phyloP scores from a whole-genome alignment of 1,140 invertebrate species.

The Polypedilum pembai region DNA sequence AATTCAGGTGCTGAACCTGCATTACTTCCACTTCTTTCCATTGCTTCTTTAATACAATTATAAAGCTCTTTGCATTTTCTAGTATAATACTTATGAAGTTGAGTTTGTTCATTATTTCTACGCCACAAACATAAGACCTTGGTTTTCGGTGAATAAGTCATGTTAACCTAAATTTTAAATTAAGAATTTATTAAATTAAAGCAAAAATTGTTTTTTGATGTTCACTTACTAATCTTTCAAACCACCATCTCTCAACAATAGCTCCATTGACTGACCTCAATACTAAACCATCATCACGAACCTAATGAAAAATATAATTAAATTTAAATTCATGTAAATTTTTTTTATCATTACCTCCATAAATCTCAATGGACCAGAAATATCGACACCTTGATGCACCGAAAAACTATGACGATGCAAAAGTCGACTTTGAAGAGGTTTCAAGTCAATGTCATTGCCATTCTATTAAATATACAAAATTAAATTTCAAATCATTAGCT shows the following conservation, averaged over 20 bases:
- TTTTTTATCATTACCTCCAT: slow-evolving; percentile 75
- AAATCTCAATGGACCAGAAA: slow-evolving; percentile 86
- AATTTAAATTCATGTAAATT: too few relatives aligned
- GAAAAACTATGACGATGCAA: slow-evolving; percentile 97
- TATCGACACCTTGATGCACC: slow-evolving; percentile 88
- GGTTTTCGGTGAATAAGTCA: slow-evolving; percentile 98
- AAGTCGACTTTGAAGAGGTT: slow-evolving; percentile 82
- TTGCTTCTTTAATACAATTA: slow-evolving; percentile 96
- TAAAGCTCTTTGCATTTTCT: slow-evolving; percentile 99
- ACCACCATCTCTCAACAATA: slow-evolving; percentile 98
- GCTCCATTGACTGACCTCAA: slow-evolving; percentile 73
- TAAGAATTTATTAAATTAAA: background rate
- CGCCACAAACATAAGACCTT: slow-evolving; percentile 95
- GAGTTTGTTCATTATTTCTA: slow-evolving; percentile 78
- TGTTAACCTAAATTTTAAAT: slow-evolving; percentile 54
- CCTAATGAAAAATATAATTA: too few relatives aligned
- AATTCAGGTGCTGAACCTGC: slow-evolving; percentile 78
- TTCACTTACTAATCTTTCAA: slow-evolving; percentile 76
- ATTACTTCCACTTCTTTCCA: slow-evolving; percentile 85
- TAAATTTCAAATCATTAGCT: slow-evolving; percentile 29
- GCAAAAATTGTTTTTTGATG: background rate
- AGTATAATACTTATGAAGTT: slow-evolving; percentile 98
- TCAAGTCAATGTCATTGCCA: slow-evolving; percentile 95
- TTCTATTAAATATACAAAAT: slow-evolving; percentile 48
- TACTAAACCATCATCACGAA: slow-evolving; percentile 91